These are phyloP conservation scores for Celastrina argiolus DNA, from an alignment of 2,888 invertebrate species.

Conservation along the genomic window DNA sequence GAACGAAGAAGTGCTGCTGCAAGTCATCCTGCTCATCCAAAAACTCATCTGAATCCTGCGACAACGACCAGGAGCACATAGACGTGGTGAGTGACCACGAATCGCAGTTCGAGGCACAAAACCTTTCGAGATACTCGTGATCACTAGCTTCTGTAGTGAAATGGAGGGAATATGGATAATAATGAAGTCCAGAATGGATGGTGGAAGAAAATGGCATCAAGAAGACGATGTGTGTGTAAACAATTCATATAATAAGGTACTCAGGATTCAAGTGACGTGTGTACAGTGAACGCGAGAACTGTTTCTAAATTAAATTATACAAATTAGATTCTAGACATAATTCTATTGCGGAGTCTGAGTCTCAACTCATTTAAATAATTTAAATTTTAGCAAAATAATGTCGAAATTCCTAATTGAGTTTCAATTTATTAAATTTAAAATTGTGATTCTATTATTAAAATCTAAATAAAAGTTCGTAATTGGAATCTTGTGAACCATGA, in stretches of 20 bases:
- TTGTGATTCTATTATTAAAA: neutral
- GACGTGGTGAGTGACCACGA: slow-evolving; percentile 70
- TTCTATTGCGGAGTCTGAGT: neutral
- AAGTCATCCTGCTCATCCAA: slow-evolving; percentile 52
- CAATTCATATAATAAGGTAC: no score
- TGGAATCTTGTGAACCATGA: neutral
- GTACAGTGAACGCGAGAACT: neutral
- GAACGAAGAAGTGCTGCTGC: slow-evolving; percentile 62
- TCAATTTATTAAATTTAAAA: neutral
- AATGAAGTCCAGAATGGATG: no score
- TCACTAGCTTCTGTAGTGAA: slow-evolving; percentile 1
- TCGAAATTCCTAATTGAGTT: neutral
- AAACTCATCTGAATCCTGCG: slow-evolving; percentile 50
- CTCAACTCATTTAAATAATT: neutral
- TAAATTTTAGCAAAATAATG: neutral
- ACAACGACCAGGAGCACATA: slow-evolving; percentile 62
- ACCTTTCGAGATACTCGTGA: slow-evolving; percentile 55
- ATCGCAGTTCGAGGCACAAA: slow-evolving; percentile 52
- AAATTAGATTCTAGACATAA: neutral
- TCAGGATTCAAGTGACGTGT: neutral
- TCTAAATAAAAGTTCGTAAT: neutral
- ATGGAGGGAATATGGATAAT: neutral
- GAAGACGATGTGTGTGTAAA: neutral
- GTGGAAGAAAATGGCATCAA: neutral
- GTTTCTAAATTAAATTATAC: neutral